A percentile compares a stretch with the other conserved stretches of the same genome.
Evolutionary conservation across 2,888 invertebrate genomes (phyloP).

Genomic region (Tenthredo amoena): DNA sequence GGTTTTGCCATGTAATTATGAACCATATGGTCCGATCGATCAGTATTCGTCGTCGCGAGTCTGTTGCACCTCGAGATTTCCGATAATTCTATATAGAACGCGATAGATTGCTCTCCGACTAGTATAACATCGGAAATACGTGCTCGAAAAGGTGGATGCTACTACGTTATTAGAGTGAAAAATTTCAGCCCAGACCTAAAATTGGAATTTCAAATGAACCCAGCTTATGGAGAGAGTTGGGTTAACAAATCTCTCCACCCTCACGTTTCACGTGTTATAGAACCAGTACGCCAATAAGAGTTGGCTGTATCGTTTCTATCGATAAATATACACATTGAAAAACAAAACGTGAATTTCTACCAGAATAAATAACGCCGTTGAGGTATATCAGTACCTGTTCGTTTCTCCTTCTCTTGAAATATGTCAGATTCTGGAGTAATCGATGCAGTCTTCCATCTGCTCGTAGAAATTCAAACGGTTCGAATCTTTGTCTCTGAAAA

Average conservation of each 20-base stretch:
- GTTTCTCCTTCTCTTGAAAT: neutral
- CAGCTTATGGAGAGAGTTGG: neutral
- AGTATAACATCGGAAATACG: neutral
- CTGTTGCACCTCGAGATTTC: neutral
- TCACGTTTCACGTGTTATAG: neutral
- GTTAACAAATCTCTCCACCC: conserved; percentile 23
- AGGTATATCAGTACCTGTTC: neutral
- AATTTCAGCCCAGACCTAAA: conserved; percentile 4
- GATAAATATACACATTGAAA: neutral
- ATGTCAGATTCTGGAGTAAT: neutral
- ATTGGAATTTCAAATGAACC: conserved; percentile 37
- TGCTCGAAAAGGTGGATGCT: neutral
- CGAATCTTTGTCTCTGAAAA: neutral
- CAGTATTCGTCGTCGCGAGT: neutral
- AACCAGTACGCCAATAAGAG: neutral
- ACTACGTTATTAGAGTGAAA: neutral
- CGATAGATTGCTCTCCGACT: neutral
- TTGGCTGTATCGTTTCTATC: neutral
- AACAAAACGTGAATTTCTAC: neutral
- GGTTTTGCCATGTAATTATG: neutral
- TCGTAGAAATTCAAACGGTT: neutral
- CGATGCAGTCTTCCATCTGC: neutral
- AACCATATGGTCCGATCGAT: neutral
- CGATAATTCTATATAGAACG: neutral
- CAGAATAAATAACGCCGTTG: neutral